These are phyloP conservation scores for Planococcus citri DNA, from an alignment of 1,140 invertebrate species.

Conservation along the genomic window DNA sequence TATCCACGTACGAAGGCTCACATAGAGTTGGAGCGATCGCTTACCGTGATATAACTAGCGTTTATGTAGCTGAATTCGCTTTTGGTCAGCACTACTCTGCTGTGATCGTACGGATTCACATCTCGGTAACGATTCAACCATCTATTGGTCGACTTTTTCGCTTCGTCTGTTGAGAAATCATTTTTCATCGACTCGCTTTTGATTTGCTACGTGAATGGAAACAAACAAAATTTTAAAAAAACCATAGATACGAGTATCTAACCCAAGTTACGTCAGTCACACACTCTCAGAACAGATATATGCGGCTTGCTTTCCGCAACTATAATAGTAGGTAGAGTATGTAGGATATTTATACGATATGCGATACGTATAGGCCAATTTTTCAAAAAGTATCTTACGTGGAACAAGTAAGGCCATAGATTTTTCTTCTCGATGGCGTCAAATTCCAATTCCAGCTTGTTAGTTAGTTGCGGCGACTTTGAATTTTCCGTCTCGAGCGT, in stretches of 20 bases:
- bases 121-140: constrained; percentile 82
- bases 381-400: background rate
- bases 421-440: background rate
- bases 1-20: background rate
- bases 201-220: constrained; percentile 1
- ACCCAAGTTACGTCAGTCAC: background rate
- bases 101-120: constrained; percentile 91
- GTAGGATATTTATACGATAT: no score
- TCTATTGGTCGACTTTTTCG: constrained; percentile 65
- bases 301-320: background rate
- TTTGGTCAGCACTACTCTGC: constrained; percentile 63
- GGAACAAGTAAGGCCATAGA: background rate
- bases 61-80: constrained; percentile 82
- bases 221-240: background rate
- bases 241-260: background rate
- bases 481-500: no score
- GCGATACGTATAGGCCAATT: no score
- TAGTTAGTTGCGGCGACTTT: background rate
- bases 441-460: background rate
- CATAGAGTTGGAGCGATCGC: constrained; percentile 10
- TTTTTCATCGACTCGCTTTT: constrained; percentile 33
- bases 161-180: constrained; percentile 57
- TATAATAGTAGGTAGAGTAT: no score
- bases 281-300: background rate
- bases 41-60: constrained; percentile 73